Evolutionary conservation across 2,797 vertebrate species (phyloP).

Genomic region (Glossophaga mutica): DNA sequence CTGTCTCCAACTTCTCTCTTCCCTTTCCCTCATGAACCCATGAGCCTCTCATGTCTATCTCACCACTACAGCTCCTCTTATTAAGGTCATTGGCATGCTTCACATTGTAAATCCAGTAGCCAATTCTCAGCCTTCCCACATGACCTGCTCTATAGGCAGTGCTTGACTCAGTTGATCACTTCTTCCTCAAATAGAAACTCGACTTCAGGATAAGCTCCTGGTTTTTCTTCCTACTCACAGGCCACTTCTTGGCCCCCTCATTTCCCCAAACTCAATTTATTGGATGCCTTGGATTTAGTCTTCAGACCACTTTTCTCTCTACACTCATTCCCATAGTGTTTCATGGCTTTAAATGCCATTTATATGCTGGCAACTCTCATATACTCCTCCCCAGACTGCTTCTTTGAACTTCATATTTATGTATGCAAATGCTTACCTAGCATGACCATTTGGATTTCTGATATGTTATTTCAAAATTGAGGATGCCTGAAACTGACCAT

Average conservation of each 20-base stretch:
- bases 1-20: not conserved
- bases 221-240: not conserved
- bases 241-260: not conserved
- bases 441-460: not conserved
- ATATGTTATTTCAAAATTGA: not conserved
- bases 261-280: not conserved
- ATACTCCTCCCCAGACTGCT: not conserved
- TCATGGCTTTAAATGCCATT: not conserved
- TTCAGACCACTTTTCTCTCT: not conserved
- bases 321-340: not conserved
- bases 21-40: not conserved
- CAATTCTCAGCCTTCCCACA: not conserved
- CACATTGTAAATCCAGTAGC: not conserved
- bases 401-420: not conserved
- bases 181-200: not conserved
- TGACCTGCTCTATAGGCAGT: not conserved
- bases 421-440: not conserved
- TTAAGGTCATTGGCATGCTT: not conserved
- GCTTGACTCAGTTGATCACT: not conserved
- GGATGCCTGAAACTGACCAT: not conserved
- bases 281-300: not conserved
- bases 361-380: not conserved
- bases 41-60: not conserved
- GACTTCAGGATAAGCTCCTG: not conserved
- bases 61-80: not conserved